Conservation (phyloP, 1,140 invertebrate genomes). For the Drosophila leontia region DNA sequence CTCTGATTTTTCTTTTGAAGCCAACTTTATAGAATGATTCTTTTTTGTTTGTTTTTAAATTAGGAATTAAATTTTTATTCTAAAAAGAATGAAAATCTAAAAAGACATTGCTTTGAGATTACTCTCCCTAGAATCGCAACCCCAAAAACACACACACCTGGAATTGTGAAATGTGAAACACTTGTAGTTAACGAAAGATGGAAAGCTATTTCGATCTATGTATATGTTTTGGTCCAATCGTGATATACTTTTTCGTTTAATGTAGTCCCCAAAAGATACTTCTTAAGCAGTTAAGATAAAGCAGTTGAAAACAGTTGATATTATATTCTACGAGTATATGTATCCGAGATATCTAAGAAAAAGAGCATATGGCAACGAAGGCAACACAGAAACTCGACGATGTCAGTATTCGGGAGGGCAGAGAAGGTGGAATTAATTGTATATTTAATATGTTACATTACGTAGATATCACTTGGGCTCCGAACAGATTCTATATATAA, state of each 20-base stretch:
- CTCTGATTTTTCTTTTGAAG: conserved; percentile 5
- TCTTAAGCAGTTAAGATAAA: conserved; percentile 63
- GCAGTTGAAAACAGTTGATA: conserved; percentile 78
- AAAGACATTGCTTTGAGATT: background rate
- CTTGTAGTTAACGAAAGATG: conserved; percentile 70
- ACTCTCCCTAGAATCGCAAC: conserved; percentile 11
- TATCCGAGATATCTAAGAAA: conserved; percentile 31
- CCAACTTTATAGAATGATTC: background rate
- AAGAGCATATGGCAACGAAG: conserved; percentile 27
- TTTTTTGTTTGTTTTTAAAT: too few species aligned
- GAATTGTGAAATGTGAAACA: conserved; percentile 51
- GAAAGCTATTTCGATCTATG: conserved; percentile 71
- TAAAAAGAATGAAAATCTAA: background rate
- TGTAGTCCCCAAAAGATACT: conserved; percentile 49
- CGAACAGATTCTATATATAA: conserved; percentile 66
- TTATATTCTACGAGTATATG: conserved; percentile 40
- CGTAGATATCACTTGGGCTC: conserved; percentile 48
- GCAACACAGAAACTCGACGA: conserved; percentile 68
- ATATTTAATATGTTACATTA: conserved; percentile 62
- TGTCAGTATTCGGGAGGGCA: conserved; percentile 72
- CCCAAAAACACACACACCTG: conserved; percentile 37
- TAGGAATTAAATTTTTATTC: background rate
- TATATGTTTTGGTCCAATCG: conserved; percentile 71
- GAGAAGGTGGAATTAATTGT: conserved; percentile 48
- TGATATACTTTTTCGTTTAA: conserved; percentile 71